A percentile compares a stretch with the other conserved stretches of the same genome.
These are phyloP conservation scores for Ceratosolen solmsi DNA, from an alignment of 1,140 invertebrate genomes.

Conservation along the genomic window DNA sequence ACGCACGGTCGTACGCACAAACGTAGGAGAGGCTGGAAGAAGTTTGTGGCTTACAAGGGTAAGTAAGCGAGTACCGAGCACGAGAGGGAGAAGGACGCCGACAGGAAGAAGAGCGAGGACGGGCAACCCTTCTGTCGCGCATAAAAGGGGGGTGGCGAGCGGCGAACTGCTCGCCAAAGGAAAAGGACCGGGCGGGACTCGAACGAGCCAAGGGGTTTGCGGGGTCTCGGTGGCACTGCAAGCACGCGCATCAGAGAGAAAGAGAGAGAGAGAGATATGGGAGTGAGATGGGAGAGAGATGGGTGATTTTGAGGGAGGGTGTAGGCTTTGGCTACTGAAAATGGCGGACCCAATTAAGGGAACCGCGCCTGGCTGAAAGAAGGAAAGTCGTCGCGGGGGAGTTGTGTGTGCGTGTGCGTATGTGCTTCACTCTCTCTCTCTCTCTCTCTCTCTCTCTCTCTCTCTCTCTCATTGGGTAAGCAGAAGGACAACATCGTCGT, in stretches of 20 bases:
- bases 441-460: too few species aligned
- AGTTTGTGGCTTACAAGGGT: conserved; percentile 33
- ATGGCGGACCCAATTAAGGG: conserved; percentile 73
- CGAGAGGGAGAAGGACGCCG: neutral
- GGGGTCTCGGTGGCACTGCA: neutral
- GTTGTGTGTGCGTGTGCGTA: neutral
- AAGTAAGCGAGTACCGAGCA: neutral
- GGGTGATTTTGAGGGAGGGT: conserved; percentile 53
- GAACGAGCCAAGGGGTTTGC: neutral
- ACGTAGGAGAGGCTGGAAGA: conserved; percentile 38
- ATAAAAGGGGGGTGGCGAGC: conserved; percentile 57
- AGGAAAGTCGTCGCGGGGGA: neutral
- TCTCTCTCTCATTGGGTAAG: conserved; percentile 9
- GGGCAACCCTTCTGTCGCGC: conserved; percentile 69
- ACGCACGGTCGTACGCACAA: neutral
- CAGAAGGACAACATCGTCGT: too few species aligned
- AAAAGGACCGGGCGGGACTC: conserved; percentile 43
- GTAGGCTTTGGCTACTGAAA: conserved; percentile 67
- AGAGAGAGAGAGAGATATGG: conserved; percentile 8
- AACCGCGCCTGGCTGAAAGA: conserved; percentile 52
- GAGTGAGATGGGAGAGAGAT: conserved; percentile 18
- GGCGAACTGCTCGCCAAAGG: conserved; percentile 32
- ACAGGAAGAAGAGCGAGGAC: conserved; percentile 53
- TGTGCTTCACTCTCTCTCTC: neutral
- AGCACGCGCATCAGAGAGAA: conserved; percentile 5